Evolutionary conservation across 1,140 invertebrate species (phyloP).

Genomic region (Drosophila serrata): DNA sequence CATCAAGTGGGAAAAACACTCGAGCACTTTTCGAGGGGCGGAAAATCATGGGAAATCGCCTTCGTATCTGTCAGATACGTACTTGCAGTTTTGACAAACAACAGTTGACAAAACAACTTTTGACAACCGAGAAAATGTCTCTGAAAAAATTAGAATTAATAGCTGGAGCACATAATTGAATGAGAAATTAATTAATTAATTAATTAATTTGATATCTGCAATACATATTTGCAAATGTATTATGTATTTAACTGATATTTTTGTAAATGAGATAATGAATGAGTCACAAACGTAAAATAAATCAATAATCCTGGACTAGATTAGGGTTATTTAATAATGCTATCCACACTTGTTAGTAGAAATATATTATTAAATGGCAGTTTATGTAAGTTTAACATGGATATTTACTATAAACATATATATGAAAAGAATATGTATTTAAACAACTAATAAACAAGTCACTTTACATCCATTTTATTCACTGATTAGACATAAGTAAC

Average conservation of each 20-base stretch:
- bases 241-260: not conserved
- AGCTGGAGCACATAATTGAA: slow-evolving; percentile 5
- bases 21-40: slow-evolving; percentile 38
- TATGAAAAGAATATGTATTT: too few species aligned
- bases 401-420: too few species aligned
- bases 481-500: not conserved
- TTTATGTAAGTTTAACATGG: too few species aligned
- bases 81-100: slow-evolving; percentile 59
- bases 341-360: not conserved
- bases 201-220: not conserved
- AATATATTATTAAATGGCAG: not conserved
- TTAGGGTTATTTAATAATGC: not conserved
- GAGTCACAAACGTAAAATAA: not conserved
- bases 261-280: not conserved
- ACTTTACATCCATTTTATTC: too few species aligned
- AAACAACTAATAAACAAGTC: too few species aligned
- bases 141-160: slow-evolving; percentile 47
- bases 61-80: slow-evolving; percentile 62
- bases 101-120: slow-evolving; percentile 68
- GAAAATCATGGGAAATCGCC: slow-evolving; percentile 20
- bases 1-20: slow-evolving; percentile 56
- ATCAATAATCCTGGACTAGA: not conserved
- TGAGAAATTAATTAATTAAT: slow-evolving; percentile 11
- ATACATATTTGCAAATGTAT: slow-evolving; percentile 1
- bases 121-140: slow-evolving; percentile 26